Conservation (phyloP, 2,888 invertebrate species). For the Scotopteryx bipunctaria region DNA sequence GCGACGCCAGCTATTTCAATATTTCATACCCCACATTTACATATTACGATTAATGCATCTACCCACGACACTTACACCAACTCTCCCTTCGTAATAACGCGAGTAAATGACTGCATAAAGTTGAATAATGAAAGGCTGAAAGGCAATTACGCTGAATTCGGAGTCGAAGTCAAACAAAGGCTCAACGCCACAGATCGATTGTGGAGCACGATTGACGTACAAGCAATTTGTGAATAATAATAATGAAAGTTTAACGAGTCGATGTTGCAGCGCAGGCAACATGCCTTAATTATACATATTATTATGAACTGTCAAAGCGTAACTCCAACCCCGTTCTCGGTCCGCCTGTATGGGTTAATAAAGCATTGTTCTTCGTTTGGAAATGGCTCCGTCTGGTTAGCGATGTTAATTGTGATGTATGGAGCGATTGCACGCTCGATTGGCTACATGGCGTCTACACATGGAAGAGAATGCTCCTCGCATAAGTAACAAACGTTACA, state of each 20-base stretch:
- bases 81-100: constrained; percentile 80
- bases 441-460: constrained; percentile 46
- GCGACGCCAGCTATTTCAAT: constrained; percentile 72
- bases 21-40: constrained; percentile 79
- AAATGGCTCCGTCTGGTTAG: constrained; percentile 50
- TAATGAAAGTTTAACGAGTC: constrained; percentile 81
- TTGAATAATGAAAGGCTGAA: constrained; percentile 82
- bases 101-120: constrained; percentile 83
- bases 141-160: constrained; percentile 83
- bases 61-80: constrained; percentile 76
- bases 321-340: constrained; percentile 51
- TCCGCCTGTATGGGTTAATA: constrained; percentile 46
- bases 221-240: constrained; percentile 78
- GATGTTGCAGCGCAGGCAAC: constrained; percentile 59
- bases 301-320: constrained; percentile 65
- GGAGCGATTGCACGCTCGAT: constrained; percentile 51
- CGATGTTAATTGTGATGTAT: constrained; percentile 51
- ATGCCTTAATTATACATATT: constrained; percentile 68
- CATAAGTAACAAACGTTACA: constrained; percentile 66
- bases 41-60: constrained; percentile 82
- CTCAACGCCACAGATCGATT: constrained; percentile 74
- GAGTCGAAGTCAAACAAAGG: constrained; percentile 82
- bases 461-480: constrained; percentile 55
- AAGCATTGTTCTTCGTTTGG: constrained; percentile 56
- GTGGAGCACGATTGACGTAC: constrained; percentile 78